Conservation (phyloP, 2,888 invertebrate genomes). For the Lasioglossum figueresi region DNA sequence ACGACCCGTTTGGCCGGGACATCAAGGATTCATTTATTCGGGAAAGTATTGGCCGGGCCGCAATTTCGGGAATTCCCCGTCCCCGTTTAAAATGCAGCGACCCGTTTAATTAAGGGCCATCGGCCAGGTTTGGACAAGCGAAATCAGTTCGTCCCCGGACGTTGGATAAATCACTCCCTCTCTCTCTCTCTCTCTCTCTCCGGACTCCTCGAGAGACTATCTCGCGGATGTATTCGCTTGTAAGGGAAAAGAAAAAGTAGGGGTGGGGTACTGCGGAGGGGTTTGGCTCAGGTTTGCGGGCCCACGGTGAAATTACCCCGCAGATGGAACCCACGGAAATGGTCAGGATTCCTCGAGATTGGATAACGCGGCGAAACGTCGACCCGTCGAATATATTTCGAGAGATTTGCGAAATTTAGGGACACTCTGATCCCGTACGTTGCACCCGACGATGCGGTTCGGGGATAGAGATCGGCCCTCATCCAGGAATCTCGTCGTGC, state of each 20-base stretch:
- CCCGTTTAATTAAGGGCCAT: conserved; percentile 59
- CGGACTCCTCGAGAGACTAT: neutral
- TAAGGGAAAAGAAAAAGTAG: neutral
- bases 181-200: neutral
- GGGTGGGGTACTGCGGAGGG: neutral
- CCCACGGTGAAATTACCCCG: conserved; percentile 56
- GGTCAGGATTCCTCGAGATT: conserved; percentile 61
- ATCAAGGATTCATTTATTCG: conserved; percentile 48
- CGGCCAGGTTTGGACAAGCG: conserved; percentile 17
- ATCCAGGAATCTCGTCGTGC: conserved; percentile 15
- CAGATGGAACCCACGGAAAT: conserved; percentile 48
- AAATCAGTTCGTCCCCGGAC: conserved; percentile 49
- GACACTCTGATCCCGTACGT: conserved; percentile 11
- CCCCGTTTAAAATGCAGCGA: conserved; percentile 56
- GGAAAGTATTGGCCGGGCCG: conserved; percentile 32
- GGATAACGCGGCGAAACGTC: conserved; percentile 48
- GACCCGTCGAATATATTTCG: conserved; percentile 61
- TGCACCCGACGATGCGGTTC: neutral
- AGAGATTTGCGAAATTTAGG: conserved; percentile 64
- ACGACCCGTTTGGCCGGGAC: conserved; percentile 8
- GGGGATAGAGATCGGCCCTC: neutral
- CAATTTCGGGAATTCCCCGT: conserved; percentile 40
- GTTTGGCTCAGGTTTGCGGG: neutral
- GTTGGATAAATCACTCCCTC: conserved; percentile 59
- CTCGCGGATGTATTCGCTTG: neutral